A percentile compares a stretch with the other conserved stretches of the same genome.
phyloP scores from a whole-genome alignment of 2,797 vertebrate species.

The Alauda arvensis region DNA sequence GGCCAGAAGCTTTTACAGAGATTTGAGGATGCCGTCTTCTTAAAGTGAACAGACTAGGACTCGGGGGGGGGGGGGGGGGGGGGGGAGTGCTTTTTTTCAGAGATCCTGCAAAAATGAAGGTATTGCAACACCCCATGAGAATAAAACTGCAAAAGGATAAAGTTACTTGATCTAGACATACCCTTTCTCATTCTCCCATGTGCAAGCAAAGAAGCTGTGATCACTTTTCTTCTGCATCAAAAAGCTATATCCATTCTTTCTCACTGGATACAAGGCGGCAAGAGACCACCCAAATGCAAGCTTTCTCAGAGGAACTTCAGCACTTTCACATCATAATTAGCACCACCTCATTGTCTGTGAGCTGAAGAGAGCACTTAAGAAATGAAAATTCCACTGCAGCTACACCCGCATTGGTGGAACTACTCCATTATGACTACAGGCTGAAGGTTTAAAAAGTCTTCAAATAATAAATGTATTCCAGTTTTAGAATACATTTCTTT shows the following conservation, averaged over 20 bases:
- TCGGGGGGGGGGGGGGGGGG: accelerated
- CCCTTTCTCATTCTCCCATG: neutral
- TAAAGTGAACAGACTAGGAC: neutral
- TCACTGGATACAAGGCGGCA: neutral
- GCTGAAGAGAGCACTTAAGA: neutral
- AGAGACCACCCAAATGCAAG: neutral
- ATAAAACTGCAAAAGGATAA: neutral
- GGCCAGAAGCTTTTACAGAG: neutral
- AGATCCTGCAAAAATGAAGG: neutral
- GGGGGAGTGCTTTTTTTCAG: accelerated
- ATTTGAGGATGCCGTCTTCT: neutral
- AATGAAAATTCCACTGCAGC: neutral
- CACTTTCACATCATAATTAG: neutral
- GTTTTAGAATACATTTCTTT: no score
- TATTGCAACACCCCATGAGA: neutral
- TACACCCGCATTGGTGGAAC: neutral
- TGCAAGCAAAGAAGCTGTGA: neutral
- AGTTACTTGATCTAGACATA: neutral
- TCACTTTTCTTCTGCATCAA: neutral
- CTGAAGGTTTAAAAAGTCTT: neutral
- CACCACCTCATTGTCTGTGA: neutral
- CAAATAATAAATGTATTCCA: neutral
- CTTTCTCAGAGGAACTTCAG: neutral
- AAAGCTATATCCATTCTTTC: neutral
- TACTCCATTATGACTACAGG: neutral